A percentile compares a stretch with the other conserved stretches of the same genome.
Conservation (phyloP, 2,797 vertebrate genomes). For the Labeo calbasu region DNA sequence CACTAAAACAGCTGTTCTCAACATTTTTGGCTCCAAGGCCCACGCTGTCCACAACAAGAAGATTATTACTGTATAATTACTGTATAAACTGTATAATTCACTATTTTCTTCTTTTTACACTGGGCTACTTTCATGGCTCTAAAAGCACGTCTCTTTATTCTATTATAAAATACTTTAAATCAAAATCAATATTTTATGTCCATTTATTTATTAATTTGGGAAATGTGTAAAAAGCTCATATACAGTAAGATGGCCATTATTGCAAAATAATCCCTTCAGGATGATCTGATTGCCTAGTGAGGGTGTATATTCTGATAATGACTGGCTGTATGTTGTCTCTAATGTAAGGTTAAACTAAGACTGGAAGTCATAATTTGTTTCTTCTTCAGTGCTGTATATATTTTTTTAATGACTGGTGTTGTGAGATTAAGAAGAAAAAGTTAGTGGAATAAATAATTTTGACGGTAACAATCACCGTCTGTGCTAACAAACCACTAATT, state of each 20-base stretch:
- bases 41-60: background rate
- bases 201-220: conserved; percentile 8
- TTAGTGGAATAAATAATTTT: conserved; percentile 4
- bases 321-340: background rate
- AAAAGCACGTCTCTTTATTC: background rate
- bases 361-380: background rate
- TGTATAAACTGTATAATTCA: background rate
- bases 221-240: background rate
- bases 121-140: background rate
- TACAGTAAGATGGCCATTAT: conserved; percentile 14
- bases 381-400: background rate
- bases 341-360: background rate
- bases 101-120: background rate
- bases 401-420: background rate
- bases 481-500: conserved; percentile 51
- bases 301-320: background rate
- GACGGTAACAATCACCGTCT: conserved; percentile 19
- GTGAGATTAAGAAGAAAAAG: background rate
- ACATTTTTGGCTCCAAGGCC: background rate
- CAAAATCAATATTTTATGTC: conserved; percentile 1
- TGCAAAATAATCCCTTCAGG: background rate
- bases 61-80: background rate
- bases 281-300: background rate
- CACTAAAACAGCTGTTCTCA: background rate
- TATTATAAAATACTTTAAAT: background rate